Evolutionary conservation across 1,140 invertebrate genomes (phyloP).

Genomic region (Drosophila suzukii): DNA sequence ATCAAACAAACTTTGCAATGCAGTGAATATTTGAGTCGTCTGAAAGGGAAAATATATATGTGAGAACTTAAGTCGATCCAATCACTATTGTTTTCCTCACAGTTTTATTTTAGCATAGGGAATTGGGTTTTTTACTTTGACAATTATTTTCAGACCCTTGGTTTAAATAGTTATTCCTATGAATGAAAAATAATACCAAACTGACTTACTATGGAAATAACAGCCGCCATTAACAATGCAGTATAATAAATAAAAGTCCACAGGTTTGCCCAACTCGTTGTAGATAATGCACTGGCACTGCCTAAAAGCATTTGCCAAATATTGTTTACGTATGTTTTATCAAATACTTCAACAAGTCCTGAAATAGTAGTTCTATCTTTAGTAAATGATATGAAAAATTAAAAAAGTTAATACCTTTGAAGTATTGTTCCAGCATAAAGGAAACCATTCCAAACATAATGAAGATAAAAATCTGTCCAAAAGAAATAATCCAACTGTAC

Average conservation of each 20-base stretch:
- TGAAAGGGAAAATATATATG: conserved; percentile 23
- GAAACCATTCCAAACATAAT: conserved; percentile 55
- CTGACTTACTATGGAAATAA: conserved; percentile 57
- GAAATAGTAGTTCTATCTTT: not conserved
- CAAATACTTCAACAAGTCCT: not conserved
- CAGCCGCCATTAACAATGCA: conserved; percentile 52
- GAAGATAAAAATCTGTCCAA: conserved; percentile 60
- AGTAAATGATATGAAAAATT: not conserved
- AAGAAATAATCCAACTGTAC: conserved; percentile 71
- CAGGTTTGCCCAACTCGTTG: conserved; percentile 44
- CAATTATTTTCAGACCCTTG: conserved; percentile 67
- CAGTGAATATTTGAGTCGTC: conserved; percentile 61
- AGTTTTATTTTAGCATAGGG: no score
- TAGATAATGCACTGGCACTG: conserved; percentile 45
- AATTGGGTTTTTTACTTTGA: not conserved
- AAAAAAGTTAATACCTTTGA: conserved; percentile 23
- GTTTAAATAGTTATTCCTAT: no score
- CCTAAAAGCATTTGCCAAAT: conserved; percentile 62
- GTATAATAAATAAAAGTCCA: conserved; percentile 67
- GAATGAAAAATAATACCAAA: no score
- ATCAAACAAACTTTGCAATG: conserved; percentile 64
- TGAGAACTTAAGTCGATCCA: no score
- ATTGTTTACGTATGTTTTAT: conserved; percentile 4
- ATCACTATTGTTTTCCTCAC: not conserved
- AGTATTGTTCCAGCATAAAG: conserved; percentile 55